Conservation (phyloP, 1,140 invertebrate genomes). For the Acromyrmex charruanus region DNA sequence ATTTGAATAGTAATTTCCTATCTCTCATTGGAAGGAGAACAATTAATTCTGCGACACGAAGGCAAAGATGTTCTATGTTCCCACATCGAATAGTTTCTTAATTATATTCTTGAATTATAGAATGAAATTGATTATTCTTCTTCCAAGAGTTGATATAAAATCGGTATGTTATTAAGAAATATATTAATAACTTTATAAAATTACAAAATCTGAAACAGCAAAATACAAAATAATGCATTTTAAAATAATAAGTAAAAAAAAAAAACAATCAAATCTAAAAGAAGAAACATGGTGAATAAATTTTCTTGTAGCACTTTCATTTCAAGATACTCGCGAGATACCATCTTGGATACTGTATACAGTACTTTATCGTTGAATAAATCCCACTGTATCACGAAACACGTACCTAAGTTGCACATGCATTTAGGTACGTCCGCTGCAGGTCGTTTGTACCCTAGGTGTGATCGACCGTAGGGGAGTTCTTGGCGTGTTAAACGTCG, state of each 20-base stretch:
- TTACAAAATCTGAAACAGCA: neutral
- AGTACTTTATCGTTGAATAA: slow-evolving; percentile 33
- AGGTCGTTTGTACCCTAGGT: slow-evolving; percentile 22
- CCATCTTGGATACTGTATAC: neutral
- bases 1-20: slow-evolving; percentile 46
- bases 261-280: neutral
- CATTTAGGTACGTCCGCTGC: slow-evolving; percentile 23
- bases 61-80: slow-evolving; percentile 20
- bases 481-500: slow-evolving; percentile 67
- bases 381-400: slow-evolving; percentile 33
- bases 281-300: neutral
- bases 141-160: neutral
- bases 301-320: slow-evolving; percentile 1
- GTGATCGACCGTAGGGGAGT: slow-evolving; percentile 60
- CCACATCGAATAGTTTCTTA: neutral
- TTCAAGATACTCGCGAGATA: neutral
- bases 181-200: neutral
- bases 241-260: neutral
- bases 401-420: slow-evolving; percentile 25
- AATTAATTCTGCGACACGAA: slow-evolving; percentile 29
- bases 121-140: neutral
- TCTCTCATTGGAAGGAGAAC: slow-evolving; percentile 7
- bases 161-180: neutral
- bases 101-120: neutral
- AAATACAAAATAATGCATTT: neutral